A percentile compares a stretch with the other conserved stretches of the same genome.
Conservation (phyloP, 2,888 invertebrate species). For the Philaethria dido region DNA sequence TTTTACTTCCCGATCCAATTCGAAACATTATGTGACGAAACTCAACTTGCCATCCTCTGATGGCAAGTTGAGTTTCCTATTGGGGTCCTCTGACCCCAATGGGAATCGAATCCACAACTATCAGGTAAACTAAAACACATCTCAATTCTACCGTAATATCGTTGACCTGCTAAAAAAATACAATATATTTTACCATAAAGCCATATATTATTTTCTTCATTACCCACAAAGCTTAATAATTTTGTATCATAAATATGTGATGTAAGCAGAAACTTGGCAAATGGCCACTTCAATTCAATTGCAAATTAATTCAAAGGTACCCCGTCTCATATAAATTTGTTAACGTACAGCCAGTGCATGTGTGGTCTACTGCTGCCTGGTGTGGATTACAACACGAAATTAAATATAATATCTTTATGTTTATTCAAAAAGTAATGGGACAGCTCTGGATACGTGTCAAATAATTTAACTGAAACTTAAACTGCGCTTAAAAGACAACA, state of each 20-base stretch:
- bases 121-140: neutral
- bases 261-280: constrained; percentile 38
- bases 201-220: constrained; percentile 20
- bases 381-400: constrained; percentile 16
- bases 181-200: neutral
- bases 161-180: neutral
- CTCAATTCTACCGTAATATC: neutral
- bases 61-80: too few relatives aligned
- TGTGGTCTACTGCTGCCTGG: constrained; percentile 31
- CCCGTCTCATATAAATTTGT: constrained; percentile 38
- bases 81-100: too few relatives aligned
- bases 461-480: neutral
- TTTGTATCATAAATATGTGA: constrained; percentile 30
- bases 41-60: too few relatives aligned
- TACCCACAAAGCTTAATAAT: constrained; percentile 15
- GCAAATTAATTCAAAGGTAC: constrained; percentile 41
- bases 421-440: neutral
- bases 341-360: constrained; percentile 36
- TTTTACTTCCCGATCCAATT: too few relatives aligned
- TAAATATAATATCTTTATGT: neutral
- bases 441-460: neutral
- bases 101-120: neutral
- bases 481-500: too few relatives aligned
- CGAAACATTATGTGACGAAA: too few relatives aligned
- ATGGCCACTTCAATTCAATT: constrained; percentile 40